A percentile compares a stretch with the other conserved stretches of the same genome.
Conservation (phyloP, 2,113 vertebrate genomes). For the Opisthocomus hoazin region DNA sequence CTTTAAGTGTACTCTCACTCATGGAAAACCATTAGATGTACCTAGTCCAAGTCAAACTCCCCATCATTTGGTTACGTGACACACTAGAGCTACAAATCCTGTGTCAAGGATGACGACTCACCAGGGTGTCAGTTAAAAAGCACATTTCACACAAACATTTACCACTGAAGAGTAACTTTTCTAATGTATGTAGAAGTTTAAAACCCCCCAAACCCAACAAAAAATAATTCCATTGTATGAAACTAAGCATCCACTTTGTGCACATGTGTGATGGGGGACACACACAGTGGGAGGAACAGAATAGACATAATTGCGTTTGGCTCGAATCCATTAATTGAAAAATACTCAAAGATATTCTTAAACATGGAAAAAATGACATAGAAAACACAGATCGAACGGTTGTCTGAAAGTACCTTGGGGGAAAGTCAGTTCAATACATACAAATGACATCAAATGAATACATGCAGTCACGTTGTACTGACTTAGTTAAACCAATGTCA, state of each 20-base stretch:
- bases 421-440: neutral
- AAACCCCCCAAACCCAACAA: neutral
- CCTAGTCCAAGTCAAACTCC: neutral
- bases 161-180: neutral
- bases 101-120: neutral
- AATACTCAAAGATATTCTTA: neutral
- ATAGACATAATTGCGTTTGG: neutral
- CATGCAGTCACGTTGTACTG: fast-evolving
- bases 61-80: neutral
- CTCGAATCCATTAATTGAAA: neutral
- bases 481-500: neutral
- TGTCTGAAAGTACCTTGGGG: neutral
- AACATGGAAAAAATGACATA: neutral
- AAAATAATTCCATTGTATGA: neutral
- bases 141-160: neutral
- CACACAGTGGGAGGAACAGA: neutral
- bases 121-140: neutral
- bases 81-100: neutral
- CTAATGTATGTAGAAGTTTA: neutral
- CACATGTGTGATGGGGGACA: fast-evolving
- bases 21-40: neutral
- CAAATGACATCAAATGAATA: neutral
- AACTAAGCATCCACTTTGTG: neutral
- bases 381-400: neutral
- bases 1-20: neutral